Percentiles rank a stretch among this genome's conserved stretches.
These are phyloP conservation scores for Valencia hispanica DNA, from an alignment of 2,797 vertebrate species.

Conservation along the genomic window DNA sequence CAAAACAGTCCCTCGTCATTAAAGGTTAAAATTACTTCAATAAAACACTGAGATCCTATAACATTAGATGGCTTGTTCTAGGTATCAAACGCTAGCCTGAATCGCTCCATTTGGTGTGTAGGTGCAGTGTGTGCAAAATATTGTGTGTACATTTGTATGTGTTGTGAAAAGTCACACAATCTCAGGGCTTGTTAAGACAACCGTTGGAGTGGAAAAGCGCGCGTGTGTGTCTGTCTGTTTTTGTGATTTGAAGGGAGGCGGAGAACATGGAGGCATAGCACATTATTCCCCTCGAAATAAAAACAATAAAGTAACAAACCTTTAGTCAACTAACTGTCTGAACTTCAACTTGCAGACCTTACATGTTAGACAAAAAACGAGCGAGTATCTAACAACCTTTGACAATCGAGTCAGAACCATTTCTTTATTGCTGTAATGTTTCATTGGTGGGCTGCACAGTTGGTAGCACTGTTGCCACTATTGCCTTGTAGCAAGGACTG, in stretches of 20 bases:
- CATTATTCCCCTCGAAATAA: slow-evolving; percentile 42
- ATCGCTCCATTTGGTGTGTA: slow-evolving; percentile 32
- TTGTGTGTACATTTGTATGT: slow-evolving; percentile 11
- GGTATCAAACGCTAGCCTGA: slow-evolving; percentile 47
- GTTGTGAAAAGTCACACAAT: slow-evolving; percentile 23
- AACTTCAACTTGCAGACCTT: slow-evolving; percentile 44
- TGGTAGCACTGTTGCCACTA: too few species aligned
- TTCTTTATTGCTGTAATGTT: slow-evolving; percentile 21
- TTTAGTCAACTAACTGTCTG: slow-evolving; percentile 64
- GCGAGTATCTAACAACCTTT: slow-evolving; percentile 51
- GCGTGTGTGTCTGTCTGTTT: slow-evolving; percentile 16
- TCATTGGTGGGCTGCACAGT: slow-evolving; percentile 34
- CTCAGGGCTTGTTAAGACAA: slow-evolving; percentile 64
- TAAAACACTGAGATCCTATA: slow-evolving; percentile 52
- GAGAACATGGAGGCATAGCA: slow-evolving; percentile 17
- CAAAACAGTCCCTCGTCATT: slow-evolving; percentile 47
- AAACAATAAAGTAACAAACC: not conserved
- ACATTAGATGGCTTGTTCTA: slow-evolving; percentile 37
- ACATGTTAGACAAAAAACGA: slow-evolving; percentile 44
- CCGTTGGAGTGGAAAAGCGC: slow-evolving; percentile 66
- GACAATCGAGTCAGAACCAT: slow-evolving; percentile 24
- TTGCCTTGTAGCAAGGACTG: too few species aligned
- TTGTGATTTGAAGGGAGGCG: not conserved
- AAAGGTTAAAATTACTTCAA: slow-evolving; percentile 57
- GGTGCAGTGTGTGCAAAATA: slow-evolving; percentile 7